Percentiles rank a stretch among this genome's conserved stretches.
Conservation (phyloP, 2,888 invertebrate species). For the Loripinus fragilis region DNA sequence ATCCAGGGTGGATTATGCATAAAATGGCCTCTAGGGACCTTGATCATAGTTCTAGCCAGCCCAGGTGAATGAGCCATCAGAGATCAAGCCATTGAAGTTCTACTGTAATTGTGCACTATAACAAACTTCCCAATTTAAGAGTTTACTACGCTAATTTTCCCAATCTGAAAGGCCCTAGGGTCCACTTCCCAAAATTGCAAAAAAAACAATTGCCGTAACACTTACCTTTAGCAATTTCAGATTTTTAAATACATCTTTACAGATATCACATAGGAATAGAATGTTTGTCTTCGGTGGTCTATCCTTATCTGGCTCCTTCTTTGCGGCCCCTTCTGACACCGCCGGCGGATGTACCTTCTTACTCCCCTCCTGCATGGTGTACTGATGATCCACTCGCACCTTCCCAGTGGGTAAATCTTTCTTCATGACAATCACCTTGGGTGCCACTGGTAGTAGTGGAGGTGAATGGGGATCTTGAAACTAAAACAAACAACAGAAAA, state of each 20-base stretch:
- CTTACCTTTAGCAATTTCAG: slow-evolving; percentile 50
- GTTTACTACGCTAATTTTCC: no score
- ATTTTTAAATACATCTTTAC: slow-evolving; percentile 51
- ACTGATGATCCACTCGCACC: slow-evolving; percentile 32
- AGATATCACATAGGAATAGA: slow-evolving; percentile 55
- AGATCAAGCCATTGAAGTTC: no score
- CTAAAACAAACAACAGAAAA: neutral
- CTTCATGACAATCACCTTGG: slow-evolving; percentile 46
- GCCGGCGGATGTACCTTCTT: neutral
- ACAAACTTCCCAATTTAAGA: no score
- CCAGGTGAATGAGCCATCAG: no score
- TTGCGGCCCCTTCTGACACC: neutral
- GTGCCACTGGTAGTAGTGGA: neutral
- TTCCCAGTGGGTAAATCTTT: slow-evolving; percentile 37
- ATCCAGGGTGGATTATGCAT: no score
- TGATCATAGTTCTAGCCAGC: no score
- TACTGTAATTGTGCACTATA: no score
- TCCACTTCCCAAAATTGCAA: no score
- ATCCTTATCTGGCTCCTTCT: neutral
- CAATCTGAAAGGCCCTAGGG: no score
- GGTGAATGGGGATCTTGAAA: neutral
- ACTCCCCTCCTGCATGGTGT: neutral
- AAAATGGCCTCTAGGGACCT: no score
- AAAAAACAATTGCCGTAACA: neutral
- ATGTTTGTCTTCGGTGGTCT: slow-evolving; percentile 43